Conservation (phyloP, 1,140 invertebrate genomes). For the Chelonus insularis region DNA sequence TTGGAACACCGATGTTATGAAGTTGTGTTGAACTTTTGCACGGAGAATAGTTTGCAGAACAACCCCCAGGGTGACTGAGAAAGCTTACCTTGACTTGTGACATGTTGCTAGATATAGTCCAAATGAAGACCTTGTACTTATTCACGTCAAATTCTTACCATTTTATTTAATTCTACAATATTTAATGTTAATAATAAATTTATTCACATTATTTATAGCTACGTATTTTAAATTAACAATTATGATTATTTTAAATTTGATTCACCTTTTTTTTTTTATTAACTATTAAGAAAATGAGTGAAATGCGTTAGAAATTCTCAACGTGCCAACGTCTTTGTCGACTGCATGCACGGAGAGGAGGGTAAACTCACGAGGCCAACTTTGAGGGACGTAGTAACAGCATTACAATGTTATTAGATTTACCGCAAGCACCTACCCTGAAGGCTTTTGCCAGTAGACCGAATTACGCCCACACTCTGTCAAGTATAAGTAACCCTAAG, state of each 20-base stretch:
- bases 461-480: slow-evolving; percentile 23
- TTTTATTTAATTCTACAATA: no score
- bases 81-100: slow-evolving; percentile 26
- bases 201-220: no score
- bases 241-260: no score
- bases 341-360: not conserved
- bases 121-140: not conserved
- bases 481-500: slow-evolving; percentile 54
- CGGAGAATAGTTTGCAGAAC: slow-evolving; percentile 33
- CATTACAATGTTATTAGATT: slow-evolving; percentile 62
- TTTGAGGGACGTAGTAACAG: slow-evolving; percentile 47
- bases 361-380: slow-evolving; percentile 25
- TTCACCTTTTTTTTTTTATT: no score
- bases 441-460: slow-evolving; percentile 37
- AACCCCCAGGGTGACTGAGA: slow-evolving; percentile 27
- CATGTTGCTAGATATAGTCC: slow-evolving; percentile 6
- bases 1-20: slow-evolving; percentile 33
- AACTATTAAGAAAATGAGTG: slow-evolving; percentile 24
- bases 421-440: slow-evolving; percentile 58
- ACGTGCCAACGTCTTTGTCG: slow-evolving; percentile 38
- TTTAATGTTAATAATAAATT: no score
- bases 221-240: no score
- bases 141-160: not conserved
- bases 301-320: slow-evolving; percentile 46
- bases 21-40: slow-evolving; percentile 38